Evolutionary conservation across 2,888 invertebrate species (phyloP), one percentile per base, ranked within the genome.

Genomic region (Tipula unca): DNA sequence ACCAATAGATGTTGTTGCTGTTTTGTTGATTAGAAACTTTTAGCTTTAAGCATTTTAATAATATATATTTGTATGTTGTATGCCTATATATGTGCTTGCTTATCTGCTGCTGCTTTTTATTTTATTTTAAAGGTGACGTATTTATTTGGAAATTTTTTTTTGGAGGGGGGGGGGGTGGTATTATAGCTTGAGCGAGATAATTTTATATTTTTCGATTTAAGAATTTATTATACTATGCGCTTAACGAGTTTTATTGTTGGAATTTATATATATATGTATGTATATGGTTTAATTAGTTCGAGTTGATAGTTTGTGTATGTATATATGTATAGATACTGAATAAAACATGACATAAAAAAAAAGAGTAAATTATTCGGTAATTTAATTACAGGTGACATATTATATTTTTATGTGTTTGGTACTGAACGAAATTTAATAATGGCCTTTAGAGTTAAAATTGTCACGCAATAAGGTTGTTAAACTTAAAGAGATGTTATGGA

Each of bases 11-110:
- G 69, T 69, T 69, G 48, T 48, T 48, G 48, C 3, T 48, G n/a
- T 69, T 69, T 69, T 20, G 69, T 69, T 69, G 69, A 69, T 69
- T 69, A 69, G 69, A 69, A 69, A 69, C 69, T 69, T 69, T 69
- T 69, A 69, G 69, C 69, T 69, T 69, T 69, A 69, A 69, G 69
- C 69, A 69, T 69, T 69, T 25, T 69, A 69, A 69, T 25, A 25
- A 25, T 69, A 69, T 6, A 25, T 25, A 25, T 20, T 69, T 25
- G 8, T 69, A 25, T 69, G 20, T 25, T 39, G n/a, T 39, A 3
- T 39, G 13, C 39, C 8, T 39, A 39, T 39, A 13, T 39, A 39
- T 39, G 13, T 39, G 39, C 39, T n/a, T n/a, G n/a, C n/a, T n/a
- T n/a, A n/a, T n/a, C n/a, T n/a, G n/a, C 32, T 32, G 32, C 32